Evolutionary conservation across 2,113 vertebrate species (phyloP), one percentile per base, ranked within the genome.

Genomic region (Istiophorus platypterus): DNA sequence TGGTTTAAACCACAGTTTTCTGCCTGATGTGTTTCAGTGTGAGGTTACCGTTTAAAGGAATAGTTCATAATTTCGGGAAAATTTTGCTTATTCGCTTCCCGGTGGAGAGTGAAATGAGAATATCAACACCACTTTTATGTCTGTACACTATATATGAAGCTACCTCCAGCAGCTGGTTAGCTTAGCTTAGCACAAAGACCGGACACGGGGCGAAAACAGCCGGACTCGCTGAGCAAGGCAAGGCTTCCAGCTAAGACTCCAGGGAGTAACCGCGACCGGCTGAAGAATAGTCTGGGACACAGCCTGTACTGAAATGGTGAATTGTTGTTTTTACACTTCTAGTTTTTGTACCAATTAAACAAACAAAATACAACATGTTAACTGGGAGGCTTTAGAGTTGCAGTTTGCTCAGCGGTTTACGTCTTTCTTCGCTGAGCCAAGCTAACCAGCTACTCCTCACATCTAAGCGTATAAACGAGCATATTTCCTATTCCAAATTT

Each of bases 1-100:
- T 8, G 45, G 56, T 61, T n/a, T 29, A 41, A 51, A 51, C 37
- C 18, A n/a, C n/a, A 39, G 42, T 22, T 78, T 68, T 49, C 63
- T 77, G 64, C 29, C 17, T 59, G 41, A 58, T 45, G 37, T 66
- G 20, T 13, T 45, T 45, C 42, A 45, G 5, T 45, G 42, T 49
- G 47, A 52, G 18, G 14, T 58, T 37, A 49, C 1, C 22, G 34
- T 27, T 49, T 58, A 26, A 5, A 67, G 27, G 27, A 57, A 34
- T 31, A 59, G 15, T n/a, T 37, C 22, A 7, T 22, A 18, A 51
- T 45, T 7, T 49, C 20, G 45, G 45, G 45, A 49, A 18, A 49
- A n/a, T n/a, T 49, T 49, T 18, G 15, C 45, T 18, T 49, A 18
- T 51, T 51, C 20, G 49, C 20, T 51, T 51, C n/a, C 49, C 10